Percentiles rank a stretch among this genome's conserved stretches.
Conservation (phyloP, 2,113 vertebrate genomes). For the Chaetura pelagica region DNA sequence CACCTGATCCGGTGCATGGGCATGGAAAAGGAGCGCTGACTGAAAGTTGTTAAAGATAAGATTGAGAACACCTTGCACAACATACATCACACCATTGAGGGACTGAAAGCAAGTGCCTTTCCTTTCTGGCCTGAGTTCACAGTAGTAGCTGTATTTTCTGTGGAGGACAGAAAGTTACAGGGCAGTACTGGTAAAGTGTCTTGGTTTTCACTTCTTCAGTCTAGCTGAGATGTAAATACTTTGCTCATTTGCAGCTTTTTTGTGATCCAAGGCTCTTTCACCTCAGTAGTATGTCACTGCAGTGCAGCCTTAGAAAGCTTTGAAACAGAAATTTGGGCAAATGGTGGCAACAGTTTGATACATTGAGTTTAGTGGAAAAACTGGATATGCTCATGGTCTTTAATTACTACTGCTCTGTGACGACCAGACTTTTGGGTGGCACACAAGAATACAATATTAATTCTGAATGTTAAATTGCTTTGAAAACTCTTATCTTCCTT, state of each 20-base stretch:
- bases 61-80: background rate
- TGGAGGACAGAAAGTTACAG: background rate
- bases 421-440: background rate
- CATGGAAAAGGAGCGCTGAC: background rate
- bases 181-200: background rate
- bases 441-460: background rate
- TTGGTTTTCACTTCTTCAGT: background rate
- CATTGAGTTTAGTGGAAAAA: background rate
- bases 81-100: accelerated
- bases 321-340: background rate
- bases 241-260: background rate
- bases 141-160: background rate
- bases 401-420: background rate
- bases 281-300: background rate
- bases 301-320: background rate
- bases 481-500: background rate
- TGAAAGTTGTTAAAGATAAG: background rate
- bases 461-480: background rate
- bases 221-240: background rate
- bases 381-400: background rate
- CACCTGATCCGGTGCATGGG: background rate
- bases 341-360: background rate
- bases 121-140: background rate
- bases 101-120: background rate
- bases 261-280: background rate